Conservation (phyloP, 2,888 invertebrate genomes). For the Caenorhabditis sinica region DNA sequence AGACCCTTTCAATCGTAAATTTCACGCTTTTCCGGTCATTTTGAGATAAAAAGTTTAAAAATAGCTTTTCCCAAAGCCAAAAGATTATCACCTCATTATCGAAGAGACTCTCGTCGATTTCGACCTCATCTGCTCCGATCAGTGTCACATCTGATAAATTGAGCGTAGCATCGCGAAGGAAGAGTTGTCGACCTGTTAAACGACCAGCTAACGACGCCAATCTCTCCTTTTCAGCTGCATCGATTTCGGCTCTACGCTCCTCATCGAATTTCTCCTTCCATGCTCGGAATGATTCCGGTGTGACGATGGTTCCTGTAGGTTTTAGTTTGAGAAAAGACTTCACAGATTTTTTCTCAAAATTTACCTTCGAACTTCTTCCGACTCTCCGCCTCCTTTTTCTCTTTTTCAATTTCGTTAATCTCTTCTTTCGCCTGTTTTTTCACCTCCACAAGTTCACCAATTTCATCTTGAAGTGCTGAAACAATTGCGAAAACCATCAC, state of each 20-base stretch:
- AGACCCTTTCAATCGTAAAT: no score
- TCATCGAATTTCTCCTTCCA: conserved; percentile 96
- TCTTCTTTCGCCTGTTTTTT: conserved; percentile 68
- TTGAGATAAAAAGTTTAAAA: no score
- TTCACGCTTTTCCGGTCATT: no score
- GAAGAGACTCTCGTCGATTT: conserved; percentile 95
- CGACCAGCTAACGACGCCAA: conserved; percentile 76
- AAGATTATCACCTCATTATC: conserved; percentile 84
- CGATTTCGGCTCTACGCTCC: conserved; percentile 87
- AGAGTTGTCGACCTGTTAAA: conserved; percentile 90
- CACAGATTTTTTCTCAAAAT: neutral
- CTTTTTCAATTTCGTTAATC: conserved; percentile 69
- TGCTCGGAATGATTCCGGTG: conserved; percentile 94
- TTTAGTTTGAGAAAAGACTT: neutral
- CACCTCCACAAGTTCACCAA: conserved; percentile 70
- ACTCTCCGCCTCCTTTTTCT: conserved; percentile 74
- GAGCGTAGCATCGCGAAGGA: conserved; percentile 93
- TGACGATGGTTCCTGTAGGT: conserved; percentile 92
- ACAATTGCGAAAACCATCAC: conserved; percentile 98
- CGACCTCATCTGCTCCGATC: conserved; percentile 88
- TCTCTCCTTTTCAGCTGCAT: conserved; percentile 76
- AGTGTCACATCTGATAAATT: conserved; percentile 91
- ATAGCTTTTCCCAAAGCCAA: neutral
- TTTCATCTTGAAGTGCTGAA: conserved; percentile 87
- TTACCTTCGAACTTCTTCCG: conserved; percentile 92